A percentile compares a stretch with the other conserved stretches of the same genome.
phyloP scores from a whole-genome alignment of 2,113 vertebrate genomes.

The Cebus imitator region DNA sequence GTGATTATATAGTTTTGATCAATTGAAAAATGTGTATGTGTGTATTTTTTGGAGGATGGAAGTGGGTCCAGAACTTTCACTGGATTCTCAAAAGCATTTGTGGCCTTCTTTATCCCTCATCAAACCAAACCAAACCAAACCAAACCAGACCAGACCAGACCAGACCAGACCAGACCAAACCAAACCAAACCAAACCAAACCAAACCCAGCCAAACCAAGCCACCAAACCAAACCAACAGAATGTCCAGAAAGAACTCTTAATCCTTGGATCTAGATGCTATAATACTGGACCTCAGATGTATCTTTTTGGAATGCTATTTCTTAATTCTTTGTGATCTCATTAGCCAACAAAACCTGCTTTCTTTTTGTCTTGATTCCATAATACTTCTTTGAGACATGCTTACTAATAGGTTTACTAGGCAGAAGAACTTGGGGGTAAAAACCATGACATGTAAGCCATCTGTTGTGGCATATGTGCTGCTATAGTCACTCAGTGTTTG shows the following conservation, averaged over 20 bases:
- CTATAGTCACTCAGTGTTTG: slow-evolving; percentile 74
- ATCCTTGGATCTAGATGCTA: not conserved
- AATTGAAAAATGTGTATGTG: not conserved
- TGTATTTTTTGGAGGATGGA: not conserved
- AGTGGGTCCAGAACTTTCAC: not conserved
- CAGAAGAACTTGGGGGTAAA: slow-evolving; percentile 75
- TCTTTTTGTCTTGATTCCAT: slow-evolving; percentile 58
- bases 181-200: not conserved
- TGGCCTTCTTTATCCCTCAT: not conserved
- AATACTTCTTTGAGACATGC: slow-evolving; percentile 66
- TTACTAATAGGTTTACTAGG: slow-evolving; percentile 77
- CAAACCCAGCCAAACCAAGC: too few species aligned
- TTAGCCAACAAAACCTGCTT: slow-evolving; percentile 36
- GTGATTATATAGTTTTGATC: not conserved
- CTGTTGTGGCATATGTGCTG: slow-evolving; percentile 79
- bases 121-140: not conserved
- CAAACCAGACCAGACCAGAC: not conserved
- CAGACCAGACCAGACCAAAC: too few species aligned
- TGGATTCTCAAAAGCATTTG: not conserved
- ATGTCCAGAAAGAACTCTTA: not conserved
- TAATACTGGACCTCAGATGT: not conserved
- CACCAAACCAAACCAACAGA: not conserved
- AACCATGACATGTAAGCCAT: slow-evolving; percentile 79
- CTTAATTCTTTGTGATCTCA: not conserved
- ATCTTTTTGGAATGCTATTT: not conserved